These are phyloP conservation scores for Odontocolon sp. DNA, from an alignment of 2,888 invertebrate species.

Conservation along the genomic window DNA sequence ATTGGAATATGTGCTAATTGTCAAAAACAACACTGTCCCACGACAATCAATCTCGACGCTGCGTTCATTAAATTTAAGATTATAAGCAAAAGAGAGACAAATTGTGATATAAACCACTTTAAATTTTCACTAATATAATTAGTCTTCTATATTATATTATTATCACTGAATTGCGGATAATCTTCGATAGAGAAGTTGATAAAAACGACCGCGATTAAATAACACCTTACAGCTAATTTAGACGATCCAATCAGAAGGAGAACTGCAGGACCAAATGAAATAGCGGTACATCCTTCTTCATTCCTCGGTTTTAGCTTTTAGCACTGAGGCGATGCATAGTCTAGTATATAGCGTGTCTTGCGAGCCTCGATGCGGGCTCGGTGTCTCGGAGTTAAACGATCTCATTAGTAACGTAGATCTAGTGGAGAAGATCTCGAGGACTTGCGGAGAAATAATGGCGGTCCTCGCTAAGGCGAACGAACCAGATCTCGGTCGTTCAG, in stretches of 20 bases:
- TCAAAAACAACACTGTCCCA: too few species aligned
- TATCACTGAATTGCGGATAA: too few species aligned
- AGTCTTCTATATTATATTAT: too few species aligned
- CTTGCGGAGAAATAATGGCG: conserved; percentile 52
- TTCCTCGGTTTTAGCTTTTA: conserved; percentile 49
- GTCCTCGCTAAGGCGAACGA: conserved; percentile 36
- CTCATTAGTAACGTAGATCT: conserved; percentile 62
- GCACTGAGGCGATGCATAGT: background rate
- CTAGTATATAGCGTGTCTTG: conserved; percentile 1
- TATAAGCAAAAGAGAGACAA: too few species aligned
- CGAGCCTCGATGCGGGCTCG: background rate
- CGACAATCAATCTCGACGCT: too few species aligned
- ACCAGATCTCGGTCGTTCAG: conserved; percentile 32
- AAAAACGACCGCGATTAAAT: conserved; percentile 36
- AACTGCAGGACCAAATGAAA: background rate
- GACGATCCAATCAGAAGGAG: conserved; percentile 6
- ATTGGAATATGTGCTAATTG: too few species aligned
- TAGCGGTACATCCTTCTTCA: conserved; percentile 15
- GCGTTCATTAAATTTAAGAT: too few species aligned
- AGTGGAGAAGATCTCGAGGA: conserved; percentile 43
- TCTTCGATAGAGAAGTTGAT: too few species aligned
- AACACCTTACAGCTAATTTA: conserved; percentile 39
- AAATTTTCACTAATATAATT: too few species aligned
- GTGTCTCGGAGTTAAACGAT: conserved; percentile 57
- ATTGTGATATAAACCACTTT: too few species aligned